Conservation (phyloP, 2,888 invertebrate species). For the Pharmacophagus antenor region DNA sequence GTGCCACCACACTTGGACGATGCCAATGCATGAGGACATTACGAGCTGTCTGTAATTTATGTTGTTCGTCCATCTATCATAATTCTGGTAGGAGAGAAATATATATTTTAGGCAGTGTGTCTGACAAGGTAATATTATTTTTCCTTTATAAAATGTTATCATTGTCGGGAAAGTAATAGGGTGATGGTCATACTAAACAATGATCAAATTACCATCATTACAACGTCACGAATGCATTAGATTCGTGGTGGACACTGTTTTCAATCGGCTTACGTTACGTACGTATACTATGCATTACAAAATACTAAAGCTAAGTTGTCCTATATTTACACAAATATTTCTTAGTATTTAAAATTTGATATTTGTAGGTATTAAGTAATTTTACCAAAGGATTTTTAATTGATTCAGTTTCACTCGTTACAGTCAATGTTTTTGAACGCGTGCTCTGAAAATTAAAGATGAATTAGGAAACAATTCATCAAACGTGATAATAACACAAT, state of each 20-base stretch:
- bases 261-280: no score
- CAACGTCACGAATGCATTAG: neutral
- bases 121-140: neutral
- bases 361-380: neutral
- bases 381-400: constrained; percentile 49
- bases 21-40: constrained; percentile 63
- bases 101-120: neutral
- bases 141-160: neutral
- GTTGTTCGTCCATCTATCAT: constrained; percentile 70
- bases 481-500: neutral
- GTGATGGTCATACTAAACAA: neutral
- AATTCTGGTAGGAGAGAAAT: constrained; percentile 41
- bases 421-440: constrained; percentile 52
- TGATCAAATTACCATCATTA: neutral
- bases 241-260: neutral
- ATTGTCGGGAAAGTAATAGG: neutral
- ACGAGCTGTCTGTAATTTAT: constrained; percentile 69
- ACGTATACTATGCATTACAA: no score
- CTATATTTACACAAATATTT: neutral
- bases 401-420: constrained; percentile 47
- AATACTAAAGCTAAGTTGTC: no score
- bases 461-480: neutral
- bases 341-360: neutral
- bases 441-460: constrained; percentile 51
- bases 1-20: constrained; percentile 71